A percentile compares a stretch with the other conserved stretches of the same genome.
These are phyloP conservation scores for Hippopotamyrus pictus DNA, from an alignment of 2,797 vertebrate species.

Conservation along the genomic window DNA sequence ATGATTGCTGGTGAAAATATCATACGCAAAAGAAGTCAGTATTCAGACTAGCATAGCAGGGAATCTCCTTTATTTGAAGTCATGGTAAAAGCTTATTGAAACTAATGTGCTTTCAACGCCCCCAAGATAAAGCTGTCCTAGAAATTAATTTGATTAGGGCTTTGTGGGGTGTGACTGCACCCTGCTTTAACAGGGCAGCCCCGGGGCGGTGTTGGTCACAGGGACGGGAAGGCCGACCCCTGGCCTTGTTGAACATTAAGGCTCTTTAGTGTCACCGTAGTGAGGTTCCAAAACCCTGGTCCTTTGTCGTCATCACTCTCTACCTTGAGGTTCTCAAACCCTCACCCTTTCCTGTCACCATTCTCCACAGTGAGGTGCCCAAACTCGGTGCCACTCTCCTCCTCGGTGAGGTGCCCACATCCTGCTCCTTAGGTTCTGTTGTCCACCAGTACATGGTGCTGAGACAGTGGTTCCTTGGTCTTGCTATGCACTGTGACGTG, in stretches of 20 bases:
- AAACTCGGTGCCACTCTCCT: not conserved
- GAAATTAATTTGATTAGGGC: slow-evolving; percentile 17
- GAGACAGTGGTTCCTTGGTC: not conserved
- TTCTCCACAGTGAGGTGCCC: not conserved
- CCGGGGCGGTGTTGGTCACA: not conserved
- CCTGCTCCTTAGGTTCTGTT: not conserved
- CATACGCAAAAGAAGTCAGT: not conserved
- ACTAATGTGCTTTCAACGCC: not conserved
- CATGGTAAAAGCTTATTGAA: slow-evolving; percentile 7
- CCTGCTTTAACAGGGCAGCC: not conserved
- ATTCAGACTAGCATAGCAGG: not conserved
- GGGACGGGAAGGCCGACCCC: not conserved
- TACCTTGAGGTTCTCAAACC: not conserved
- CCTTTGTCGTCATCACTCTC: not conserved
- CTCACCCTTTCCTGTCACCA: not conserved
- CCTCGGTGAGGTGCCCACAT: not conserved
- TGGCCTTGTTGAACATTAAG: not conserved
- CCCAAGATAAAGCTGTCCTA: not conserved
- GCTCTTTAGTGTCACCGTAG: not conserved
- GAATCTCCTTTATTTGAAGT: not conserved
- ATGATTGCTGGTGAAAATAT: not conserved
- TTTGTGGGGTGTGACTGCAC: not conserved
- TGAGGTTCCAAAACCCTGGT: not conserved
- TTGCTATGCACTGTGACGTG: not conserved
- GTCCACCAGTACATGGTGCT: not conserved